Base-by-base conservation (phyloP, 2,888 invertebrate species). In the Caenorhabditis sp. region DNA sequence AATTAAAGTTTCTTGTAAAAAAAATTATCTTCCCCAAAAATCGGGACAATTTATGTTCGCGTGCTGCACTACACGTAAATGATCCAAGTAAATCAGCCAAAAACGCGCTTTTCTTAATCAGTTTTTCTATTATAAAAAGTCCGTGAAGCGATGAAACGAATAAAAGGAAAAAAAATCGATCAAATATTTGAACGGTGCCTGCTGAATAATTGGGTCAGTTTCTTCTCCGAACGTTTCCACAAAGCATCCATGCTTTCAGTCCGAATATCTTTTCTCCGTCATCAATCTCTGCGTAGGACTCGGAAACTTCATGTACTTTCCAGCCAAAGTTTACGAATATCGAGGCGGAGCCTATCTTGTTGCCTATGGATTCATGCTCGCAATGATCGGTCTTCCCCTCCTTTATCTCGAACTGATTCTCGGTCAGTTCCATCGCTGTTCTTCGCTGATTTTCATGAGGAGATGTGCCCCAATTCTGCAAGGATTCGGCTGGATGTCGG, bases 391-490 rank as follows among this genome's bases (percentile, higher is more conserved):
- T 11, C 50, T 37, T 26, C 61, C 61, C 17, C 27, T 50, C 35
- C 27, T 50, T 1, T 61, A 61, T 26, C 61, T 61, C 2, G 61
- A 61, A 39, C 27, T 50, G 37, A 61, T 61, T 9, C 26, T 61
- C 13, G 61, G 61, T 6, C 61, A 61, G 17, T 61, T 17, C 26
- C 61, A 61, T 26, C 26, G 61, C 22, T 50, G 61, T 20, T 61
- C 61, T 11, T 27, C 50, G 8, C 13, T 39, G 11, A 15, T 39
- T 27, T 61, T 61, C 39, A 48, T 61, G 13, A 26, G 50, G 39
- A 24, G 61, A 61, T 61, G 61, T 39, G 48, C 26, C 11, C 61
- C 61, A 1, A 48, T 61, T 61, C 17, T 61, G 2, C 48, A 50
- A 37, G 61, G 61, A 35, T 50, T 61, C 6, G 61, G 61, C 8